These are phyloP conservation scores for Holocentrus rufus DNA, from an alignment of 2,797 vertebrate species.

Conservation along the genomic window DNA sequence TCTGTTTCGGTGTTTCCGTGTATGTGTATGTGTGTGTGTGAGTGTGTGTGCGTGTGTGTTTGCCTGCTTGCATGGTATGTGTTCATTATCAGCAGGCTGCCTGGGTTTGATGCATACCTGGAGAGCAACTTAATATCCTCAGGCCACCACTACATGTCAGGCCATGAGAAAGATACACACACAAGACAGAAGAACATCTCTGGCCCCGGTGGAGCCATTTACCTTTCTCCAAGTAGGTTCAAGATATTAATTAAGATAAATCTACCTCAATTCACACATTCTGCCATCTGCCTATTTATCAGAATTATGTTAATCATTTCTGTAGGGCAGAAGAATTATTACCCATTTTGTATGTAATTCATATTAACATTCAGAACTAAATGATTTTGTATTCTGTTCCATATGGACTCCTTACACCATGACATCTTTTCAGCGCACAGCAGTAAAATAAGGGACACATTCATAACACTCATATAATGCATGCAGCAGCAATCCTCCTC, in stretches of 20 bases:
- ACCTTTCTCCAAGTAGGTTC: slow-evolving; percentile 95
- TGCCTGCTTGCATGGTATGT: slow-evolving; percentile 54
- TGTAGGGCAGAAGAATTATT: slow-evolving; percentile 99
- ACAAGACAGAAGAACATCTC: slow-evolving; percentile 79
- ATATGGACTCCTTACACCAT: slow-evolving; percentile 84
- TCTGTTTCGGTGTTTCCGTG: neutral
- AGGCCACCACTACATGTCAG: slow-evolving; percentile 77
- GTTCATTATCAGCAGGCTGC: slow-evolving; percentile 75
- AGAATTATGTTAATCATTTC: slow-evolving; percentile 99
- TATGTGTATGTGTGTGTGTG: slow-evolving; percentile 4
- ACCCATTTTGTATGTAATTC: slow-evolving; percentile 98
- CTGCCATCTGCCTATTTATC: slow-evolving; percentile 99
- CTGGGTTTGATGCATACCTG: slow-evolving; percentile 82
- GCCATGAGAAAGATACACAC: slow-evolving; percentile 74
- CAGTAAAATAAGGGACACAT: slow-evolving; percentile 70
- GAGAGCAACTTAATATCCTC: slow-evolving; percentile 83
- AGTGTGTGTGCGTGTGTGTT: slow-evolving; percentile 39
- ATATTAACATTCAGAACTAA: slow-evolving; percentile 99
- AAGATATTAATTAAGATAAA: slow-evolving; percentile 99
- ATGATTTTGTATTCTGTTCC: slow-evolving; percentile 93
- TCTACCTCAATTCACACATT: slow-evolving; percentile 98
- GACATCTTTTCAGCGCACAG: slow-evolving; percentile 75
- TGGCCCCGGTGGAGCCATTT: slow-evolving; percentile 89
- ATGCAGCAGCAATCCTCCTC: slow-evolving; percentile 58
- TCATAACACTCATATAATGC: slow-evolving; percentile 47